Evolutionary conservation across 2,797 vertebrate species (phyloP), one percentile per base, ranked within the genome.

Genomic region (Hirundo rustica): DNA sequence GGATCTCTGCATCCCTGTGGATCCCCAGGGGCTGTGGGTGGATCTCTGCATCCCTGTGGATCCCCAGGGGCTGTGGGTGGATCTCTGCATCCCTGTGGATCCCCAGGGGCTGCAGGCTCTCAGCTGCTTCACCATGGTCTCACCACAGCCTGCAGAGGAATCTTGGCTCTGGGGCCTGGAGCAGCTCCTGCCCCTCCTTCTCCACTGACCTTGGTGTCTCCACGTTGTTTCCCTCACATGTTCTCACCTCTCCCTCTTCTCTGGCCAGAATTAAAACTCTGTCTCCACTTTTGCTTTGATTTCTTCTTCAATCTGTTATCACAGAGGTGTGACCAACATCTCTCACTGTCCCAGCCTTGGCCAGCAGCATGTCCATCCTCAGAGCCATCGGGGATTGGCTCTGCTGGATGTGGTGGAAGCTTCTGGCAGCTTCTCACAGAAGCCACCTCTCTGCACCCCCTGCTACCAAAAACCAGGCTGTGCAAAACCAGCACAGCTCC

Each of bases 401-500:
- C 38, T 34, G 16, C 5, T 2, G 2, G 25, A 53, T 12, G 2
- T 4, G 7, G 6, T 44, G 32, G 40, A 30, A 65, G 38, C 38
- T 65, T 54, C 48, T 22, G 2, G 26, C 12, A 64, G 16, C 26
- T 45, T 47, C 42, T 65, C 50, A 55, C 40, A 47, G 21, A 26
- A 36, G 21, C 5, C 3, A 3, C 13, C 4, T 45, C 17, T 55
- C 13, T 19, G 5, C 1, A 32, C 10, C 12, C 6, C 4, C 5
- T 7, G 12, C 42, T 32, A 38, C 22, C 3, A 5, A 26, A 47
- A 57, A 55, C 27, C 11, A 21, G 27, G 3, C 34, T 0, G 0
- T 27, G n/a, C n/a, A n/a, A 67, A 57, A 57, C 22, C 11, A 55
- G 4, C 22, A 21, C 10, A 21, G 22, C 38, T 13, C 9, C 7